Conservation (phyloP, 2,888 invertebrate genomes). For the Sminthurides aquaticus region DNA sequence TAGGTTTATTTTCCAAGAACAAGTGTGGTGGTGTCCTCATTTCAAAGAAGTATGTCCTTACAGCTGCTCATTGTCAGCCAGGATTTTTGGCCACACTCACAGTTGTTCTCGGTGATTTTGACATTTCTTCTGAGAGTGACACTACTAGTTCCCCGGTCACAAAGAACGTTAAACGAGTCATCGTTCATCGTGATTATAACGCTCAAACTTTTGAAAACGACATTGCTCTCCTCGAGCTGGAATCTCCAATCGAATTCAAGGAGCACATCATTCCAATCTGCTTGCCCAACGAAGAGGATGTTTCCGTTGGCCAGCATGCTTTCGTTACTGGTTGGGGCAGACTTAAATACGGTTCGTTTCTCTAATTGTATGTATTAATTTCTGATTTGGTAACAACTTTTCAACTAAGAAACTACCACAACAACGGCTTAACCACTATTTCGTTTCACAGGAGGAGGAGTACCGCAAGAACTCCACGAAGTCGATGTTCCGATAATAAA, state of each 20-base stretch:
- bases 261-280: slow-evolving; percentile 88
- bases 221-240: slow-evolving; percentile 75
- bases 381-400: not conserved
- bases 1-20: slow-evolving; percentile 87
- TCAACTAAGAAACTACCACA: too few species aligned
- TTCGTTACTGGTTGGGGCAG: slow-evolving; percentile 90
- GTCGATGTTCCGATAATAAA: slow-evolving; percentile 86
- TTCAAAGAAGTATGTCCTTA: slow-evolving; percentile 75
- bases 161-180: slow-evolving; percentile 75
- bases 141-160: slow-evolving; percentile 58
- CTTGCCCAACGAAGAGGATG: slow-evolving; percentile 67
- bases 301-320: slow-evolving; percentile 77
- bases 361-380: too few species aligned
- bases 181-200: slow-evolving; percentile 81
- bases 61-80: slow-evolving; percentile 91
- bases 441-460: slow-evolving; percentile 59
- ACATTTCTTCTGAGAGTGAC: slow-evolving; percentile 77
- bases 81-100: slow-evolving; percentile 84
- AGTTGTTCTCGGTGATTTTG: slow-evolving; percentile 84
- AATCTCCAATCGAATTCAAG: slow-evolving; percentile 72
- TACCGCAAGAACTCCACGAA: slow-evolving; percentile 81
- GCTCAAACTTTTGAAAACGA: slow-evolving; percentile 88
- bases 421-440: not conserved
- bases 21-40: slow-evolving; percentile 93
- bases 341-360: slow-evolving; percentile 68